These are phyloP conservation scores for Entelurus aequoreus DNA, from an alignment of 2,113 vertebrate genomes.

Conservation along the genomic window DNA sequence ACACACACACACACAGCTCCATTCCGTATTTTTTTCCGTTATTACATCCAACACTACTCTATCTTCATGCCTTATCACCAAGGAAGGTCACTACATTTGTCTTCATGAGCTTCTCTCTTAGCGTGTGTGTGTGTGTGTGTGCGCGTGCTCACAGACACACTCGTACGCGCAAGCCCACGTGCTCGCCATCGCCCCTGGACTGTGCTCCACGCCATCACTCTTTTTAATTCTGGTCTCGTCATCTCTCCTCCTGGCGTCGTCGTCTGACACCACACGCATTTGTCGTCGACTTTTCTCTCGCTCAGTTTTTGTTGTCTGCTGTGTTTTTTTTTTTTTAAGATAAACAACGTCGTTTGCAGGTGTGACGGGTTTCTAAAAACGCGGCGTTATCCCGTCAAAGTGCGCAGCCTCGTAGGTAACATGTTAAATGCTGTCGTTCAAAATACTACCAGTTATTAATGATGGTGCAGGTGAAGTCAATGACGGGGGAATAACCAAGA, in stretches of 20 bases:
- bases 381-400: too few relatives aligned
- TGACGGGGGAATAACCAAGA: too few relatives aligned
- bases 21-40: slow-evolving; percentile 38
- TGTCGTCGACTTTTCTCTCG: slow-evolving; percentile 39
- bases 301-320: not conserved
- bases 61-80: slow-evolving; percentile 64
- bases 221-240: slow-evolving; percentile 56
- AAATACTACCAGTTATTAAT: too few relatives aligned
- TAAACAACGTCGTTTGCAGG: slow-evolving; percentile 23
- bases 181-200: slow-evolving; percentile 39
- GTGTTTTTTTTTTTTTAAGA: slow-evolving; percentile 23
- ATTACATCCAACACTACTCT: slow-evolving; percentile 57
- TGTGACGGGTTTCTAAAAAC: slow-evolving; percentile 45
- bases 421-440: too few relatives aligned
- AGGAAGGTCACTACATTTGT: slow-evolving; percentile 69
- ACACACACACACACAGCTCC: slow-evolving; percentile 11
- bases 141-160: slow-evolving; percentile 11
- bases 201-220: slow-evolving; percentile 52
- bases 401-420: too few relatives aligned
- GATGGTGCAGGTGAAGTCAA: too few relatives aligned
- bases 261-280: slow-evolving; percentile 30
- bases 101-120: slow-evolving; percentile 56
- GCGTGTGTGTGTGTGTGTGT: slow-evolving; percentile 18
- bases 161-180: slow-evolving; percentile 11
- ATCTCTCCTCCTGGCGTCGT: slow-evolving; percentile 23